Percentiles rank a stretch among this genome's conserved stretches.
phyloP scores from a whole-genome alignment of 1,140 invertebrate species.

The Orussus abietinus region DNA sequence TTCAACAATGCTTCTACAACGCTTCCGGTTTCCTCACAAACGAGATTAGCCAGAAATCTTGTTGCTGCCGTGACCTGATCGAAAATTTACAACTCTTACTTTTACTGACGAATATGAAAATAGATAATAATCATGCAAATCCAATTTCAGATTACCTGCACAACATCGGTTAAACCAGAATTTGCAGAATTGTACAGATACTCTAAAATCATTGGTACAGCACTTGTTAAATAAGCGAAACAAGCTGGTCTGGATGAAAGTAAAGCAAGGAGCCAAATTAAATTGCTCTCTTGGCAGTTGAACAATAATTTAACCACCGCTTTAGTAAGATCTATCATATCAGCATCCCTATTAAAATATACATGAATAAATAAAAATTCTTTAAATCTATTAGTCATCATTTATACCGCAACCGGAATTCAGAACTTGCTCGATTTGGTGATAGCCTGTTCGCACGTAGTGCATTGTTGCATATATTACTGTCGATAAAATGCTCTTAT shows the following conservation, averaged over 20 bases:
- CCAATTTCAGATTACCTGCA: slow-evolving; percentile 12
- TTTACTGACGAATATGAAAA: neutral
- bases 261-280: slow-evolving; percentile 39
- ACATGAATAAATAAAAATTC: slow-evolving; percentile 2
- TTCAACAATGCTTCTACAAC: slow-evolving; percentile 30
- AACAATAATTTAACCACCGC: slow-evolving; percentile 16
- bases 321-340: slow-evolving; percentile 26
- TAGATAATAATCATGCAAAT: slow-evolving; percentile 9
- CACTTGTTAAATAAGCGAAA: slow-evolving; percentile 14
- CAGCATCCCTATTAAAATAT: slow-evolving; percentile 28
- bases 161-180: slow-evolving; percentile 2
- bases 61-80: slow-evolving; percentile 35
- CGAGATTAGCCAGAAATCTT: slow-evolving; percentile 38
- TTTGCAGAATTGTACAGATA: slow-evolving; percentile 9
- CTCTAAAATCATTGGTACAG: slow-evolving; percentile 16
- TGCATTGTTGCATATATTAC: slow-evolving; percentile 35
- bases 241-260: slow-evolving; percentile 36
- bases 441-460: slow-evolving; percentile 28
- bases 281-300: slow-evolving; percentile 20
- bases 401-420: neutral
- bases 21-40: slow-evolving; percentile 26
- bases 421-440: slow-evolving; percentile 30
- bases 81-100: slow-evolving; percentile 7
- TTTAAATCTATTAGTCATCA: neutral
- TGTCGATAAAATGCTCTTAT: slow-evolving; percentile 28